A percentile compares a stretch with the other conserved stretches of the same genome.
These are phyloP conservation scores for Nerophis ophidion DNA, from an alignment of 2,113 vertebrate genomes.

Conservation along the genomic window DNA sequence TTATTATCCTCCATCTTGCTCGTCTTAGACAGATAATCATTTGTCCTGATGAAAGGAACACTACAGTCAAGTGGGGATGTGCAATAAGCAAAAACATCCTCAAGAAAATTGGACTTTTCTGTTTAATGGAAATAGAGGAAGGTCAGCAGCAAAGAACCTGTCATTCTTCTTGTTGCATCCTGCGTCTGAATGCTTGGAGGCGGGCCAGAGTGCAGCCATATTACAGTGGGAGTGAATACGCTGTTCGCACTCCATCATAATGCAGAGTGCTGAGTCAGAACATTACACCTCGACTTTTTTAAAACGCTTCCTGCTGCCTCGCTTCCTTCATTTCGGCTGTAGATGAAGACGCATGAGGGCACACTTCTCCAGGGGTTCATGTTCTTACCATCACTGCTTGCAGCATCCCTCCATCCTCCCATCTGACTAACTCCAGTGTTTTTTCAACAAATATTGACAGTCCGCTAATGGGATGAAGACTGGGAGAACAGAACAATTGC, in stretches of 20 bases:
- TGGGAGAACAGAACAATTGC: not conserved
- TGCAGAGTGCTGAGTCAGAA: constrained; percentile 1
- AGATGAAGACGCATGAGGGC: no score
- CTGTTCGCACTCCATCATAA: not conserved
- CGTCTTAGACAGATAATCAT: not conserved
- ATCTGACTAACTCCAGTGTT: constrained; percentile 8
- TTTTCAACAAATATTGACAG: constrained; percentile 21
- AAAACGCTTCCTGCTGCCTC: no score
- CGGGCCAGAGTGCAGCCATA: not conserved
- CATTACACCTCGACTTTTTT: not conserved
- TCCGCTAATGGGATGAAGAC: constrained; percentile 28
- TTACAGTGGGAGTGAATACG: not conserved
- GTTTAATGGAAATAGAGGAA: no score
- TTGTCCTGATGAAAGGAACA: not conserved
- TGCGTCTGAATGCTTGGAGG: not conserved
- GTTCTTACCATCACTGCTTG: no score
- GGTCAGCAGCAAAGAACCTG: no score
- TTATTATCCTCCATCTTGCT: not conserved
- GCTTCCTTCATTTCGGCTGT: no score
- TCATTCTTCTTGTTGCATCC: not conserved
- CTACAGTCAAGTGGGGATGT: not conserved
- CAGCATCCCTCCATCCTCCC: not conserved
- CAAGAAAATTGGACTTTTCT: no score
- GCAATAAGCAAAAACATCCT: no score
- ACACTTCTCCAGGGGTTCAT: no score